Evolutionary conservation across 2,797 vertebrate genomes (phyloP), one percentile per base, ranked within the genome.

Genomic region (Lagorchestes hirsutus): DNA sequence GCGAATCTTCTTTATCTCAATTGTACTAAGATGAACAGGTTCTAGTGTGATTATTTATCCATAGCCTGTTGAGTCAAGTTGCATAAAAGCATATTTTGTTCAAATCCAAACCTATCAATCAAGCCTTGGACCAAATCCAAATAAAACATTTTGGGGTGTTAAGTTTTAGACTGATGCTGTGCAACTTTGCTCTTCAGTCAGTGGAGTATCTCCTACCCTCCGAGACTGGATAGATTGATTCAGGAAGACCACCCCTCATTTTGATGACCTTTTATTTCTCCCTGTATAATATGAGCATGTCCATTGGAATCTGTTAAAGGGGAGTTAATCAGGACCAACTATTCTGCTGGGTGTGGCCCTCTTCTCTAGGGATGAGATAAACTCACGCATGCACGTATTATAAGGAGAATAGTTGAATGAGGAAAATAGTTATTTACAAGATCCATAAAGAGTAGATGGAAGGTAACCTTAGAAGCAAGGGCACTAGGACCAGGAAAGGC

Each of bases 1-100:
- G 58, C 90, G 98, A 97, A 96, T 96, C 96, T 95, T 50, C 93
- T 95, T 96, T 94, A 98, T 97, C 96, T 97, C 95, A 22, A 27
- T 96, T 96, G 94, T 95, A 97, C 95, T 96, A 92, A 93, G 92
- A 90, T 94, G 93, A 95, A 74, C 96, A 97, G 97, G 96, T 96
- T 54, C 55, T 92, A 92, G 74, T 92, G 22, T 57, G 40, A 5
- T 96, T 96, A 55, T 91, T 91, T 96, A 97, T 96, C 97, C 56
- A 93, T 92, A 58, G 92, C 95, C 93, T 96, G 97, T 95, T 95
- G 56, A 54, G 91, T 93, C 95, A 90, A 91, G 90, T 95, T 92
- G 6, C 34, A 96, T 93, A 92, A 97, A 96, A 96, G 93, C 93
- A 90, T 4, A 96, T 96, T 95, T 93, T 96, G 97, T 96, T 97